Evolutionary conservation across 2,797 vertebrate species (phyloP).

Genomic region (Falco naumanni): DNA sequence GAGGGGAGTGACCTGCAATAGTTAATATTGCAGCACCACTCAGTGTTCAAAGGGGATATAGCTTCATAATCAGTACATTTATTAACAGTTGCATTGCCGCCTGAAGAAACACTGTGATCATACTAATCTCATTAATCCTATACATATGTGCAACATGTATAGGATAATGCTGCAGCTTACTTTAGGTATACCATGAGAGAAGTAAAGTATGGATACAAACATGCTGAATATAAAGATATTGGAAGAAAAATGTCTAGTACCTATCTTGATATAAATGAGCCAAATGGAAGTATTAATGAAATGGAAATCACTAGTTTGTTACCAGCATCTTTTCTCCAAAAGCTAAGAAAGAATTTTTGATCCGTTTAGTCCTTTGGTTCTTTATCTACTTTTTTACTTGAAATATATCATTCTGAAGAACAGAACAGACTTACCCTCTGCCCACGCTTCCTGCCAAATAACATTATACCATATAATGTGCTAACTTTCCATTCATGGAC

Average conservation of each 20-base stretch:
- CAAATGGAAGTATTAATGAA: not conserved
- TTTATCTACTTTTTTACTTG: not conserved
- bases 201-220: not conserved
- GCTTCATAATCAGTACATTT: not conserved
- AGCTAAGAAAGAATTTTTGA: not conserved
- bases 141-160: not conserved
- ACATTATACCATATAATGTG: not conserved
- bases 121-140: not conserved
- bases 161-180: not conserved
- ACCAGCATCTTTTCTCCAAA: not conserved
- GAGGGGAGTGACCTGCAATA: not conserved
- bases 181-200: not conserved
- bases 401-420: not conserved
- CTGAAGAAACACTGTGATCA: not conserved
- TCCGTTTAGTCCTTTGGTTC: not conserved
- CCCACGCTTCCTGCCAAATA: not conserved
- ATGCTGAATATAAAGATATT: not conserved
- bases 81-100: not conserved
- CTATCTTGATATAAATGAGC: not conserved
- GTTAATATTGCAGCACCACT: not conserved
- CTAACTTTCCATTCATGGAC: not conserved
- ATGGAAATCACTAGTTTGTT: not conserved
- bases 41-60: slow-evolving; percentile 15
- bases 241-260: not conserved
- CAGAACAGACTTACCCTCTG: not conserved